Conservation (phyloP, 2,113 vertebrate species). For the Thamnophis sirtalis region DNA sequence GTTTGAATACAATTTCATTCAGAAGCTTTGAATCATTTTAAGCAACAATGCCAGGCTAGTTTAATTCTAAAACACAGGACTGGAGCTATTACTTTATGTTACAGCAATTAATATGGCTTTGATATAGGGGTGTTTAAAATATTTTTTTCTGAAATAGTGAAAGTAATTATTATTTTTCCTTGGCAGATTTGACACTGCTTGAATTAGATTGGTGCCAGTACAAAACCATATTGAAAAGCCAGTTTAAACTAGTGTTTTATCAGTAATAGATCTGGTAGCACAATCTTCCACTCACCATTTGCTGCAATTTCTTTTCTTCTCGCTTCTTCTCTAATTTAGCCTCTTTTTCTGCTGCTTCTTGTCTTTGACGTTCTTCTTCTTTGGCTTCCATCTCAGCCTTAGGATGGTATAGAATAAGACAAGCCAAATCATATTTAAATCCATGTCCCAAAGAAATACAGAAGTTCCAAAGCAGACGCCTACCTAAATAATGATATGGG, state of each 20-base stretch:
- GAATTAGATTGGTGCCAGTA: neutral
- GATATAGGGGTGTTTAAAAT: neutral
- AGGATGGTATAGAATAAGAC: conserved; percentile 5
- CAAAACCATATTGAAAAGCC: neutral
- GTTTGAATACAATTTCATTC: neutral
- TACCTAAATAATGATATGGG: neutral
- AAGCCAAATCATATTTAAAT: conserved; percentile 7
- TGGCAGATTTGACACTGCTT: neutral
- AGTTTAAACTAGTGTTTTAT: neutral
- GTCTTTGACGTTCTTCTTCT: conserved; percentile 75
- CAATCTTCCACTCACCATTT: conserved; percentile 69
- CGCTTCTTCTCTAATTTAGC: conserved; percentile 68
- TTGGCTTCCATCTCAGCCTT: conserved; percentile 83
- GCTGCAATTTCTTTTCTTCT: conserved; percentile 79
- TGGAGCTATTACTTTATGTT: neutral
- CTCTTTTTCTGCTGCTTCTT: conserved; percentile 79
- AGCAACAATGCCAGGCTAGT: neutral
- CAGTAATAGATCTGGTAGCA: neutral
- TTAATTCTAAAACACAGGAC: neutral
- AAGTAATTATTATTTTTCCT: neutral
- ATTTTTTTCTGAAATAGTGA: neutral
- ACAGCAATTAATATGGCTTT: neutral
- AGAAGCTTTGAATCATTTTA: neutral
- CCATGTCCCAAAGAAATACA: neutral
- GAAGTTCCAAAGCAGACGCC: neutral